Conservation (phyloP, 1,140 invertebrate genomes). For the Paraescarpia echinospica region DNA sequence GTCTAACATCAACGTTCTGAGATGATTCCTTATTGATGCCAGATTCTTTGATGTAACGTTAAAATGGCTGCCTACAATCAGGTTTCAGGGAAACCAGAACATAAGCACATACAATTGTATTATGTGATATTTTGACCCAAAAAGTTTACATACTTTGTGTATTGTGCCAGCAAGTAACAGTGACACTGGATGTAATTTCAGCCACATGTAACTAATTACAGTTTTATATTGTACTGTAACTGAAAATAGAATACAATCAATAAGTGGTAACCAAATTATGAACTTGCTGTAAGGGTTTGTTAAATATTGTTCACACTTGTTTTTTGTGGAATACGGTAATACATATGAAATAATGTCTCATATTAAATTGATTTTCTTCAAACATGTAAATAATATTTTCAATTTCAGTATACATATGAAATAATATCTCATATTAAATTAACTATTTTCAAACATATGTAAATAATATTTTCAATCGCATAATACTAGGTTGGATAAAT, state of each 20-base stretch:
- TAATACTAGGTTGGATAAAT: background rate
- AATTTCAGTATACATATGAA: background rate
- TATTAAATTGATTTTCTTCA: background rate
- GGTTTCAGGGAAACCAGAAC: background rate
- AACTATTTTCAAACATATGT: background rate
- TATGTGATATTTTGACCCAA: background rate
- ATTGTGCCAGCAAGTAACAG: background rate
- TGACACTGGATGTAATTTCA: background rate
- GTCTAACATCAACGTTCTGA: too few relatives aligned
- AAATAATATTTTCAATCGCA: background rate
- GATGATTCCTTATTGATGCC: background rate
- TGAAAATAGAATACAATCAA: background rate
- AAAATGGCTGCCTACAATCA: background rate
- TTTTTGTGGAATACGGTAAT: too few relatives aligned
- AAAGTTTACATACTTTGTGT: background rate
- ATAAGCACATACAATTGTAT: background rate
- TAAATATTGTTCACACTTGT: conserved; percentile 28
- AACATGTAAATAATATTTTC: background rate
- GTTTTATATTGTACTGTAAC: background rate
- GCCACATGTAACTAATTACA: background rate
- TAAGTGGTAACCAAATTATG: background rate
- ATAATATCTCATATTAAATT: background rate
- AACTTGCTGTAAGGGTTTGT: background rate
- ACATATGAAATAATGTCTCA: too few relatives aligned
- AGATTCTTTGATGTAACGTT: background rate